phyloP scores from a whole-genome alignment of 23 tunicate genomes.

The Trididemnum clinides region DNA sequence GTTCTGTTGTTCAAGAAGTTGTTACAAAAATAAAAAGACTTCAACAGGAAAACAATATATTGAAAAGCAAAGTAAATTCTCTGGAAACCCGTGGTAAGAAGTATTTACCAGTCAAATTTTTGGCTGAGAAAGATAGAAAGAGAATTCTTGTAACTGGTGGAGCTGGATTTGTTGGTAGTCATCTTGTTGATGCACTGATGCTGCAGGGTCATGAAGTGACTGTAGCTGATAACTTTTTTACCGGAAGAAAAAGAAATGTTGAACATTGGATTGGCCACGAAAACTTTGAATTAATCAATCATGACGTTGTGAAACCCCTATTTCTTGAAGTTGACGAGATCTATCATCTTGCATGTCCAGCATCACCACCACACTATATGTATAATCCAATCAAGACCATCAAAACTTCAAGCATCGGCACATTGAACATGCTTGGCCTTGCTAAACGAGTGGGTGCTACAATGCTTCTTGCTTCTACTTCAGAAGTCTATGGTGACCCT shows the following conservation, averaged over 20 bases:
- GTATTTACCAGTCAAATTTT: constrained; percentile 70
- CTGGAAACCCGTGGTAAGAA: constrained; percentile 38
- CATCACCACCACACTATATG: constrained; percentile 99
- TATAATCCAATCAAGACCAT: constrained; percentile 96
- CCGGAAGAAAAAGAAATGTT: constrained; percentile 94
- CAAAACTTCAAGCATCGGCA: constrained; percentile 89
- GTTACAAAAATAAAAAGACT: constrained; percentile 8
- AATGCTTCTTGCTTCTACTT: constrained; percentile 89
- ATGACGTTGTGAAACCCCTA: constrained; percentile 83
- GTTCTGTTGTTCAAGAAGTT: constrained; percentile 9
- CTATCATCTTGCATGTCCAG: constrained; percentile 98
- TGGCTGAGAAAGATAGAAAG: constrained; percentile 91
- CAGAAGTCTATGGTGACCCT: constrained; percentile 98
- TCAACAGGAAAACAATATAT: constrained; percentile 45
- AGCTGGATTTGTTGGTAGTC: constrained; percentile 98
- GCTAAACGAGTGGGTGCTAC: constrained; percentile 91
- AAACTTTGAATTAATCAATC: constrained; percentile 92
- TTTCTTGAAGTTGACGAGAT: constrained; percentile 93
- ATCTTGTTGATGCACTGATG: constrained; percentile 93
- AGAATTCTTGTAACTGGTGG: constrained; percentile 96
- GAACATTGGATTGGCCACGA: constrained; percentile 99
- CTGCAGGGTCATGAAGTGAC: constrained; percentile 91
- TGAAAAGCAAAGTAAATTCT: constrained; percentile 22
- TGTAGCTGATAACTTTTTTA: constrained; percentile 94
- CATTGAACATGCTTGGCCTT: constrained; percentile 93